Conservation (phyloP, 2,797 vertebrate genomes). For the Gobio occitaniae region DNA sequence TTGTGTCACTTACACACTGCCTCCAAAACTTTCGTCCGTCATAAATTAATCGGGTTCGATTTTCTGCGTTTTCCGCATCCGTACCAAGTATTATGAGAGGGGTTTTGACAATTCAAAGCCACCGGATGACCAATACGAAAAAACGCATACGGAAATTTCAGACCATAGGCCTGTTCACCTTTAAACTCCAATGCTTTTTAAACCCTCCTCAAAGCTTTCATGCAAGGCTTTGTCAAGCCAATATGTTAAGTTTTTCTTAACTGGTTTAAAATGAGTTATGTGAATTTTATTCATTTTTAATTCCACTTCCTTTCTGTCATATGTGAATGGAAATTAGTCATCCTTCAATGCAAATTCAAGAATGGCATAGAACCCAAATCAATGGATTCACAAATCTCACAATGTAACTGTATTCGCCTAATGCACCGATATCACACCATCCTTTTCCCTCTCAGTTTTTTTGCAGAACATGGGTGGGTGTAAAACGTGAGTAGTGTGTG, state of each 20-base stretch:
- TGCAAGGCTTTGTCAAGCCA: background rate
- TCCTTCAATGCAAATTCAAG: background rate
- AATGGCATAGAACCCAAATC: background rate
- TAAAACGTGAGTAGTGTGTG: slow-evolving; percentile 37
- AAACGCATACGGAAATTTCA: no score
- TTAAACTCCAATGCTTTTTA: background rate
- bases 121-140: no score
- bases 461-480: slow-evolving; percentile 20
- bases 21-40: no score
- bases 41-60: no score
- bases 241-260: background rate
- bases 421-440: background rate
- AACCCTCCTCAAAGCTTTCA: background rate
- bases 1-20: no score
- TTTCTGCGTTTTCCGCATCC: no score
- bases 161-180: background rate
- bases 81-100: no score
- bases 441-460: background rate
- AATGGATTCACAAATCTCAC: background rate
- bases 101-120: no score
- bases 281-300: background rate
- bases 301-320: background rate
- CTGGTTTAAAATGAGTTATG: background rate
- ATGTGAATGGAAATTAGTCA: background rate
- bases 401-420: background rate